A percentile compares a stretch with the other conserved stretches of the same genome.
These are phyloP conservation scores for Aspidiotus destructor DNA, from an alignment of 2,888 invertebrate species.

Conservation along the genomic window DNA sequence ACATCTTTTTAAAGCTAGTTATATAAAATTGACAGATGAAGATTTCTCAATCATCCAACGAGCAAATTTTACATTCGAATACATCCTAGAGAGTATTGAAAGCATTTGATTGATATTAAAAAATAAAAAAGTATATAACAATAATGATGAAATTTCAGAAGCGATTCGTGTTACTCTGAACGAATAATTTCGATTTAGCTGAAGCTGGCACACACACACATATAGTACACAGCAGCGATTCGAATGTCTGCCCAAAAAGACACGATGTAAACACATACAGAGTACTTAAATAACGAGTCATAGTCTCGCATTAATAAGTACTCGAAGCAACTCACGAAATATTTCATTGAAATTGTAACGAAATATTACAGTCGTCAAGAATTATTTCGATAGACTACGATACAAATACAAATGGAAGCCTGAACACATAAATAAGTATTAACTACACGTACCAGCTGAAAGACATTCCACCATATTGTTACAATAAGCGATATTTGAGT, in stretches of 20 bases:
- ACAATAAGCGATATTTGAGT: background rate
- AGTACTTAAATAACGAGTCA: background rate
- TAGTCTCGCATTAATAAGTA: background rate
- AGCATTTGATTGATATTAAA: too few relatives aligned
- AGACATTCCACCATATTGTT: constrained; percentile 1
- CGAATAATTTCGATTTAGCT: background rate
- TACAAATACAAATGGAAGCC: background rate
- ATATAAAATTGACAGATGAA: too few relatives aligned
- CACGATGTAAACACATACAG: background rate
- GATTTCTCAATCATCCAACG: too few relatives aligned
- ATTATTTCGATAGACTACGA: background rate
- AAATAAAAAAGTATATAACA: too few relatives aligned
- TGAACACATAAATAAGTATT: background rate
- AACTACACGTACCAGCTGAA: background rate
- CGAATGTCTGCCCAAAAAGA: background rate
- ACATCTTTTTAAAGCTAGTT: too few relatives aligned
- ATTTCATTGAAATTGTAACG: background rate
- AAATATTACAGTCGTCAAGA: background rate
- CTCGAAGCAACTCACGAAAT: background rate
- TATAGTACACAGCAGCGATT: background rate
- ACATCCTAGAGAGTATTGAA: too few relatives aligned
- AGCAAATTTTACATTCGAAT: too few relatives aligned
- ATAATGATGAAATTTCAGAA: too few relatives aligned
- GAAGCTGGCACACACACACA: background rate
- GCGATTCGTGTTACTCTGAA: too few relatives aligned